These are phyloP conservation scores for Hippolais icterina DNA, from an alignment of 2,113 vertebrate genomes.

Conservation along the genomic window DNA sequence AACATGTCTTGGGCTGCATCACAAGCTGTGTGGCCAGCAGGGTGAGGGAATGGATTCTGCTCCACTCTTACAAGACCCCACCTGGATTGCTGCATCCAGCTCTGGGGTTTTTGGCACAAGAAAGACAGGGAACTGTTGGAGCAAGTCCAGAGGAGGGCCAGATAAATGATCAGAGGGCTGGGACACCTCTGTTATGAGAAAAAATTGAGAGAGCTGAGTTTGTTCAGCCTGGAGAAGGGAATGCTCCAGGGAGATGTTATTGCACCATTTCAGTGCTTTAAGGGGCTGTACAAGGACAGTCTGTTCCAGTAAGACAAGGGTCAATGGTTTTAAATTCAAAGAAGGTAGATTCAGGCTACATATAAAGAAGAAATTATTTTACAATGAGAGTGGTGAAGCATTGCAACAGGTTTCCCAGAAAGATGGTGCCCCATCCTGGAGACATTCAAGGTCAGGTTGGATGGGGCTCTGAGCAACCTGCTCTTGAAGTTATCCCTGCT, in stretches of 20 bases:
- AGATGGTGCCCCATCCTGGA: too few species aligned
- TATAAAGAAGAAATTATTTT: background rate
- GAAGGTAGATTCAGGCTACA: background rate
- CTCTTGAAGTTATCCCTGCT: background rate
- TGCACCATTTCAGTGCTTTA: background rate
- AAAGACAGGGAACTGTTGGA: background rate
- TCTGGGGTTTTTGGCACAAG: background rate
- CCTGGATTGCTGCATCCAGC: background rate
- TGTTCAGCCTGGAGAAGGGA: background rate
- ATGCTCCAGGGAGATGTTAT: background rate
- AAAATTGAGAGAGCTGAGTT: background rate
- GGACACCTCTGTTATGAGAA: background rate
- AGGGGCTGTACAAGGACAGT: background rate
- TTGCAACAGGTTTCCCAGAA: background rate
- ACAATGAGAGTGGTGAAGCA: background rate
- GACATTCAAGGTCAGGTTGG: background rate
- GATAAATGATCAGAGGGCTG: background rate
- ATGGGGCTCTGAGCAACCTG: background rate
- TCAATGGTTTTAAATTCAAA: background rate
- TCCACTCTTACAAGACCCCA: background rate
- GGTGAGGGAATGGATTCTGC: background rate
- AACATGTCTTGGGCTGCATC: background rate
- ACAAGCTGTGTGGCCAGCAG: background rate
- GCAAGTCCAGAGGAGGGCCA: background rate
- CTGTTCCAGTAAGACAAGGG: background rate